phyloP scores from a whole-genome alignment of 2,113 vertebrate genomes.

The Dinomys branickii region DNA sequence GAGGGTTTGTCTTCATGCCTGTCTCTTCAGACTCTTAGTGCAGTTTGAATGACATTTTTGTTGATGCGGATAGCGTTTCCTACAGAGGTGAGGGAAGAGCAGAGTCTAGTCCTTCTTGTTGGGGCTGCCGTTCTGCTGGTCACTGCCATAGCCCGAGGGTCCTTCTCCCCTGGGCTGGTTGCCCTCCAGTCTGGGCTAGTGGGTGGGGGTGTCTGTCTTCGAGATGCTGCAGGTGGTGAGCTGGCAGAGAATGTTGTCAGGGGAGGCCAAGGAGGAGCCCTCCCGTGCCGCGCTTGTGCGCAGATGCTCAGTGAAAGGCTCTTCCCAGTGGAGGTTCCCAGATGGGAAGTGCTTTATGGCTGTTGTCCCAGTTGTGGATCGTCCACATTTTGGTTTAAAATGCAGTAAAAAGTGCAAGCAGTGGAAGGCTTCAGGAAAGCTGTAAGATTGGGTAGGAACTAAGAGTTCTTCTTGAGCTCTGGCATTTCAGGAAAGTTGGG shows the following conservation, averaged over 20 bases:
- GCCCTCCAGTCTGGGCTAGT: too few species aligned
- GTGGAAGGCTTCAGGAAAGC: background rate
- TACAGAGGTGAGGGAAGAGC: background rate
- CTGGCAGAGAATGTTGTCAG: too few species aligned
- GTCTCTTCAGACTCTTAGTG: background rate
- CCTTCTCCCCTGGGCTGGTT: background rate
- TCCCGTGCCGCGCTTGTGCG: background rate
- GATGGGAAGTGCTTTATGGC: background rate
- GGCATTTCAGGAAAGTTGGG: too few species aligned
- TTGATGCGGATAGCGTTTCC: background rate
- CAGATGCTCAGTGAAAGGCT: fast-evolving
- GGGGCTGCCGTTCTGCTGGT: background rate
- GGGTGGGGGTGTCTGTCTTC: too few species aligned
- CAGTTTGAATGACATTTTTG: background rate
- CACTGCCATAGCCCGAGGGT: background rate
- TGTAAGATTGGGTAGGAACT: background rate
- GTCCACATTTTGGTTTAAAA: background rate
- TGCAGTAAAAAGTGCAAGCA: background rate
- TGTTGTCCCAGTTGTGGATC: background rate
- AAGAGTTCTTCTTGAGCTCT: background rate
- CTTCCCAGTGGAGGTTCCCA: background rate
- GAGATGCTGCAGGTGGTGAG: background rate
- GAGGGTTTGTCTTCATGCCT: too few species aligned
- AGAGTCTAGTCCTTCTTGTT: background rate
- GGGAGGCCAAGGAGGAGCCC: background rate